Base-by-base conservation (phyloP, 2,888 invertebrate genomes). In the Thera obeliscata region DNA sequence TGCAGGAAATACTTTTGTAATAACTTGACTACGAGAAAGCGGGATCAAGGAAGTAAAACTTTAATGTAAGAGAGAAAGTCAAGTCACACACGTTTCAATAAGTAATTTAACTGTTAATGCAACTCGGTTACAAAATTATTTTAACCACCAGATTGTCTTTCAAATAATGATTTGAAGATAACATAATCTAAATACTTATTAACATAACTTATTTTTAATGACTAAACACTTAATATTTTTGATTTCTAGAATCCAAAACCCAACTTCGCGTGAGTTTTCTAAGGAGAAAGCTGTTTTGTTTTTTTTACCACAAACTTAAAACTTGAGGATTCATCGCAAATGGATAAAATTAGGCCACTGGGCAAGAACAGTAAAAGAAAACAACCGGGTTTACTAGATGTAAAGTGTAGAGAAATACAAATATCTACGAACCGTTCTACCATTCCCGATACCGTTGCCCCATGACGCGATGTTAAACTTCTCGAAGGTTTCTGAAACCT, bases 391-490 rank as follows among this genome's bases (percentile, higher is more conserved):
- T 56, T 22, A 33, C 60, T 49, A 66, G 11, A 11, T 55, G 57
- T 49, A 50, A 68, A 64, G 50, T 56, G 65, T 61, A 57, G 49
- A 61, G 64, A 61, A 72, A 60, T 57, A 57, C 73, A 72, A 73
- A 77, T 60, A 76, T 74, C 66, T 68, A 87, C 89, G 74, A 79
- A 93, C 92, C 90, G 81, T 74, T 74, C 61, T 59, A 12, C 58
- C 55, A 61, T 74, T 76, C 46, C 60, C 64, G 59, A 74, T 76
- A 41, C 84, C 82, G 60, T 86, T 87, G 38, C 93, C 93, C 93
- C 93, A 93, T 77, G 88, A 81, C 3, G 84, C 88, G 63, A 92
- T 92, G 75, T 90, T 91, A 74, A 82, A 94, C 79, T 89, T 93
- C 74, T 93, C 93, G 68, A 86, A 93, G 48, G 91, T 90, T 50